Conservation (phyloP, 2,113 vertebrate species). For the Vulpes lagopus region DNA sequence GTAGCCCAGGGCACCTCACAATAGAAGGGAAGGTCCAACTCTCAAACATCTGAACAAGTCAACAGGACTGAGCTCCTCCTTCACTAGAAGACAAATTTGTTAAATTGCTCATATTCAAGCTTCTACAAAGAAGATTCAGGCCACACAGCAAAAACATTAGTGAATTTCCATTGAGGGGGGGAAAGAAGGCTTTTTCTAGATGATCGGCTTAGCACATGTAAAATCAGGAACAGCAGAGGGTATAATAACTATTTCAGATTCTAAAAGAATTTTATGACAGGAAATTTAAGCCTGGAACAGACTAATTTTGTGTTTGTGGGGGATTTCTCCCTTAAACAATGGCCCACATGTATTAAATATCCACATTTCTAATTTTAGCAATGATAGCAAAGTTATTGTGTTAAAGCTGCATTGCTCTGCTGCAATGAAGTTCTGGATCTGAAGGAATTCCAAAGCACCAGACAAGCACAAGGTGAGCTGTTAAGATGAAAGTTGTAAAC, state of each 20-base stretch:
- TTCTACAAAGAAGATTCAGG: neutral
- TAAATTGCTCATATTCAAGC: neutral
- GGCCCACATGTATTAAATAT: neutral
- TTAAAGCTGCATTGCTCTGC: neutral
- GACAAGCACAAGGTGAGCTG: neutral
- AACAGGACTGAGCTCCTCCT: neutral
- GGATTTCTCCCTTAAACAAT: neutral
- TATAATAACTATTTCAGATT: neutral
- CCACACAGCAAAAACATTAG: neutral
- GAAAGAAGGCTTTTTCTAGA: conserved; percentile 15
- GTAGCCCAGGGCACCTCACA: neutral
- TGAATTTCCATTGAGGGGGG: neutral
- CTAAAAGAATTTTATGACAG: neutral
- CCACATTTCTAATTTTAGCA: neutral
- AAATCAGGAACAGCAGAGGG: neutral
- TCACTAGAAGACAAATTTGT: neutral
- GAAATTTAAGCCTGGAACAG: neutral
- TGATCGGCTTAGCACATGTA: neutral
- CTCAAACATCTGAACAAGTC: neutral
- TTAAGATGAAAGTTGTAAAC: neutral
- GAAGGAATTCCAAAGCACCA: neutral
- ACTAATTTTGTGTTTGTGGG: neutral
- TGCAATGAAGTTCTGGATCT: neutral
- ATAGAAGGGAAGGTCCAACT: neutral
- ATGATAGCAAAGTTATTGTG: neutral